Conservation (phyloP, 2,797 vertebrate genomes). For the Chloroceryle inda region DNA sequence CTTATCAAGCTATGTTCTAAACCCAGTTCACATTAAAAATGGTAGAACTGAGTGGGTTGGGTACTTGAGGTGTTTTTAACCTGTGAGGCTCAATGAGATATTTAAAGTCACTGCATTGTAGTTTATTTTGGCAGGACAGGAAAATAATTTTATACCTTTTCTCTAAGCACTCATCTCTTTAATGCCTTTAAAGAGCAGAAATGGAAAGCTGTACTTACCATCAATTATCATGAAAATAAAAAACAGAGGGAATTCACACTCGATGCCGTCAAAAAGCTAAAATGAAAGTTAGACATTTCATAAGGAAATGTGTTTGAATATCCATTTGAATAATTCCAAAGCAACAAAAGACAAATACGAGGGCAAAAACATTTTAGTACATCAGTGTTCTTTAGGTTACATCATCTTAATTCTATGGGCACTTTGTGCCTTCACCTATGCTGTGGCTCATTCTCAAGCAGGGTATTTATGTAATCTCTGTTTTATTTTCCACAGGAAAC, state of each 20-base stretch:
- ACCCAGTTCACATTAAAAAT: neutral
- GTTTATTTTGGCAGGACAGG: neutral
- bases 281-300: constrained; percentile 45
- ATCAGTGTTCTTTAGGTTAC: neutral
- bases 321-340: neutral
- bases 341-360: neutral
- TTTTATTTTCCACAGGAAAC: constrained; percentile 26
- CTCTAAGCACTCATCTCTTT: neutral
- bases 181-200: neutral
- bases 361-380: neutral
- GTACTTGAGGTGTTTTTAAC: neutral
- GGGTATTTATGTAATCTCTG: neutral
- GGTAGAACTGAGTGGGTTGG: neutral
- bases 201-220: constrained; percentile 85
- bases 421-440: neutral
- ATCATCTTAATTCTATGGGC: neutral
- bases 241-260: constrained; percentile 98
- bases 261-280: constrained; percentile 97
- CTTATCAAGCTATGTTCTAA: neutral
- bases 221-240: constrained; percentile 99
- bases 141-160: neutral
- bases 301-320: neutral
- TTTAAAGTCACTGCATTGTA: neutral
- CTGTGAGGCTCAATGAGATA: neutral
- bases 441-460: neutral